Base-by-base conservation (phyloP, 53 echinoderm and acorn worm species). In the Apostichopus leukothele region DNA sequence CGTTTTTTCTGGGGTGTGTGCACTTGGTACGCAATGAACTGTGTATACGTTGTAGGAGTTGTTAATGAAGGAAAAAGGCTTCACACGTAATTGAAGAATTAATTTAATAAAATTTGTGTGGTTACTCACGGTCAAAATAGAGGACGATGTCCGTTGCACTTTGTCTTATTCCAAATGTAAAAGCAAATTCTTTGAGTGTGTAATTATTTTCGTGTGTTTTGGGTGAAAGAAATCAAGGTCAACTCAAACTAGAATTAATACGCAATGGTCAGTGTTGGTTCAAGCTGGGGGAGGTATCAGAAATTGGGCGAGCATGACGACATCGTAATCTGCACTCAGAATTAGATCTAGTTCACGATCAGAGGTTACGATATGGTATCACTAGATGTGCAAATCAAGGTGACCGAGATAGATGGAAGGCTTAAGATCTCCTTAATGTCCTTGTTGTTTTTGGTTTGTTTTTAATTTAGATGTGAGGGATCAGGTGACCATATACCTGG, bases 51-150 rank as follows among this genome's bases (percentile, higher is more conserved):
- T 63, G 50, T 39, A 52, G 77, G 27, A 76, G 76, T 50, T 76
- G 12, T 21, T 76, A 22, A 60, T 16, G 85, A 5, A 18, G 51
- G 55, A 57, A 67, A 85, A 27, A 8, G 77, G 68, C 9, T 66
- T 85, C 68, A 39, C 67, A 67, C 66, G 85, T 85, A 85, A 85
- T 66, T 85, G 85, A 19, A 25, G 63, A 85, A 59, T 85, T 85
- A 85, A 85, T 85, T 85, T 85, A 85, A 85, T 85, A 63, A 85
- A 85, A 52, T 67, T 7, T 85, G 85, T 67, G 85, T 85, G 85
- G 85, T 85, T 85, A 67, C 68, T 85, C 66, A 85, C 67, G 85
- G 85, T 85, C 85, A 67, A 50, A 10, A 63, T 85, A 14, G 13
- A 50, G 85, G 85, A 67, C 67, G 67, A 85, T 85, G 50, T 22